Evolutionary conservation across 2,888 invertebrate genomes (phyloP).

Genomic region (Ochropacha duplaris): DNA sequence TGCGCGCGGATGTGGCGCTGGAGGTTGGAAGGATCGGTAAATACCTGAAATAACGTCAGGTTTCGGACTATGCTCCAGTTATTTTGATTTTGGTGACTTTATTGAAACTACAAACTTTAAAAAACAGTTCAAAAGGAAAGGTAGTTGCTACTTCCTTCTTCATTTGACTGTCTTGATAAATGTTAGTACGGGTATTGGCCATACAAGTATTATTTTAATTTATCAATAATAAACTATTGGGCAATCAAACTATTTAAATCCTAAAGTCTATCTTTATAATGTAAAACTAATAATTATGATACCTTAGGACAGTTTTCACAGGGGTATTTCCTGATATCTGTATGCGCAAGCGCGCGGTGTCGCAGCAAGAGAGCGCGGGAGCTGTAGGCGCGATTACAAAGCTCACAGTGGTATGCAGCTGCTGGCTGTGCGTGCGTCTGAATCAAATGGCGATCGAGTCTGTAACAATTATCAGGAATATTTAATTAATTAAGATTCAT

Average conservation of each 20-base stretch:
- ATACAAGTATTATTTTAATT: too few species aligned
- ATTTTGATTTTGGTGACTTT: background rate
- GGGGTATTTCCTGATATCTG: conserved; percentile 92
- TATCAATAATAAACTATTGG: too few species aligned
- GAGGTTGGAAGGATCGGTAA: conserved; percentile 97
- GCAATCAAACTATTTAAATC: background rate
- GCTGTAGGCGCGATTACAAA: conserved; percentile 92
- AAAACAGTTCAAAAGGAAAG: background rate
- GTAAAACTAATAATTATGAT: conserved; percentile 37
- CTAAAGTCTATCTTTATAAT: background rate
- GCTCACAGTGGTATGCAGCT: conserved; percentile 91
- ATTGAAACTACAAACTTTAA: background rate
- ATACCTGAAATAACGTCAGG: conserved; percentile 88
- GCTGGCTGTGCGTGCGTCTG: conserved; percentile 90
- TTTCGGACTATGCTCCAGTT: conserved; percentile 50
- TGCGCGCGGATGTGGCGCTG: conserved; percentile 98
- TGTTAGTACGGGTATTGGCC: background rate
- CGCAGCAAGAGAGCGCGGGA: conserved; percentile 91
- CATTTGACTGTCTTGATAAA: background rate
- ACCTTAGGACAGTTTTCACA: conserved; percentile 97
- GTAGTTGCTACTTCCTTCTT: conserved; percentile 1
- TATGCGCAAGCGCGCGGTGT: conserved; percentile 91
- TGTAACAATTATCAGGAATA: conserved; percentile 72
- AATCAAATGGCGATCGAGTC: conserved; percentile 92
- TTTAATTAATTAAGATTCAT: too few species aligned